Conservation (phyloP, 1,140 invertebrate genomes). For the Plectus sambesii region DNA sequence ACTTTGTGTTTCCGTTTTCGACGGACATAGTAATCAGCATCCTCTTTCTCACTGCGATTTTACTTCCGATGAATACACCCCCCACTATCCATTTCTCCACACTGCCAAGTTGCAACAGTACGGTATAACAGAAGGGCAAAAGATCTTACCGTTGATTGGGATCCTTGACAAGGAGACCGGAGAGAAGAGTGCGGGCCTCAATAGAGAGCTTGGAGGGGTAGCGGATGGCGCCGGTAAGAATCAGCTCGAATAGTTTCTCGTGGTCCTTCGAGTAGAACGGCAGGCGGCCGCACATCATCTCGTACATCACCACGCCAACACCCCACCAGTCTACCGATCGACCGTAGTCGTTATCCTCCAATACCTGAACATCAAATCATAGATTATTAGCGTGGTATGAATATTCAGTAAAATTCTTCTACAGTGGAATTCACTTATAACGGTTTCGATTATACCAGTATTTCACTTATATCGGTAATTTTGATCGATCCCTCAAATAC, state of each 20-base stretch:
- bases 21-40: too few species aligned
- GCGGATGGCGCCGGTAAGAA: slow-evolving; percentile 69
- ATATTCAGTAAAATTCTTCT: slow-evolving; percentile 6
- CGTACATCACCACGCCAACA: slow-evolving; percentile 83
- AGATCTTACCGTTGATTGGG: slow-evolving; percentile 63
- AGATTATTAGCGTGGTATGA: background rate
- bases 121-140: too few species aligned
- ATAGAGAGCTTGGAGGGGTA: slow-evolving; percentile 74
- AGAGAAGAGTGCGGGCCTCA: slow-evolving; percentile 70
- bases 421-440: too few species aligned
- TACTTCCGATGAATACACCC: too few species aligned
- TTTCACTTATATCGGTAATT: too few species aligned
- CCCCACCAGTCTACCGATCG: slow-evolving; percentile 92
- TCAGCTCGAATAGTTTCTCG: slow-evolving; percentile 78
- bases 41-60: too few species aligned
- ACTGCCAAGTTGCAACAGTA: too few species aligned
- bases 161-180: slow-evolving; percentile 73
- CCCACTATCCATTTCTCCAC: too few species aligned
- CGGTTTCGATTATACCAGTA: too few species aligned
- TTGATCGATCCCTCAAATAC: too few species aligned
- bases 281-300: slow-evolving; percentile 84
- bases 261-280: slow-evolving; percentile 96
- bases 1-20: too few species aligned
- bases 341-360: slow-evolving; percentile 94
- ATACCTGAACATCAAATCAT: slow-evolving; percentile 52